Percentiles rank a stretch among this genome's conserved stretches.
Conservation (phyloP, 2,113 vertebrate genomes). For the Motacilla tschutschensis region DNA sequence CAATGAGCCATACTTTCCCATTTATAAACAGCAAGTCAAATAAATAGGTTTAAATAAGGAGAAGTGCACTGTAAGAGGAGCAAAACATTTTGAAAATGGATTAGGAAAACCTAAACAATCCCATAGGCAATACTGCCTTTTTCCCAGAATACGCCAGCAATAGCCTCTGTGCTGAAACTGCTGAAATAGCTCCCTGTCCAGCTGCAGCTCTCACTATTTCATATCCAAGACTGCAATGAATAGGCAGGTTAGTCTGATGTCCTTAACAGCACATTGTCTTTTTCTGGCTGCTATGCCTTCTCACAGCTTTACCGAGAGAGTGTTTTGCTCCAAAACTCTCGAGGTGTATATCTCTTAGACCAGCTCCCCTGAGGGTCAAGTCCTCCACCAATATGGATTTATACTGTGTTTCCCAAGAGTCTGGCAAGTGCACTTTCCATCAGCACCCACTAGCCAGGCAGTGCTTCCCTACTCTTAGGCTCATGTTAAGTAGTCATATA, state of each 20-base stretch:
- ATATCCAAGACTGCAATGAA: background rate
- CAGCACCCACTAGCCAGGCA: background rate
- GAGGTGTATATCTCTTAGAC: background rate
- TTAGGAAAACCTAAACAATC: constrained; percentile 23
- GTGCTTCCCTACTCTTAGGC: background rate
- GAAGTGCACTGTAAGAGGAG: background rate
- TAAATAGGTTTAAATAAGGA: constrained; percentile 9
- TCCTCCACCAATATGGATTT: background rate
- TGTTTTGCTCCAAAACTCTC: background rate
- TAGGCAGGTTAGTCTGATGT: background rate
- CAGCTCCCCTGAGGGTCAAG: background rate
- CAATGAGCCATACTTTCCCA: background rate
- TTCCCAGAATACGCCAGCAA: background rate
- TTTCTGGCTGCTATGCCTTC: background rate
- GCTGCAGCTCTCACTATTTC: background rate
- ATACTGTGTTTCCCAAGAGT: background rate
- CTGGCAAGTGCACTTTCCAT: background rate
- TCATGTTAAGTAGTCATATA: background rate
- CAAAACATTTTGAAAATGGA: constrained; percentile 31
- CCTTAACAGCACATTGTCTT: background rate
- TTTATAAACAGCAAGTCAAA: background rate
- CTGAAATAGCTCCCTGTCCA: background rate
- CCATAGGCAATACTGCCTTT: background rate
- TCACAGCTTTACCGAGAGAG: background rate
- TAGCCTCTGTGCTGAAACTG: background rate